These are phyloP conservation scores for Coryphaenoides rupestris DNA, from an alignment of 2,113 vertebrate species.

Conservation along the genomic window DNA sequence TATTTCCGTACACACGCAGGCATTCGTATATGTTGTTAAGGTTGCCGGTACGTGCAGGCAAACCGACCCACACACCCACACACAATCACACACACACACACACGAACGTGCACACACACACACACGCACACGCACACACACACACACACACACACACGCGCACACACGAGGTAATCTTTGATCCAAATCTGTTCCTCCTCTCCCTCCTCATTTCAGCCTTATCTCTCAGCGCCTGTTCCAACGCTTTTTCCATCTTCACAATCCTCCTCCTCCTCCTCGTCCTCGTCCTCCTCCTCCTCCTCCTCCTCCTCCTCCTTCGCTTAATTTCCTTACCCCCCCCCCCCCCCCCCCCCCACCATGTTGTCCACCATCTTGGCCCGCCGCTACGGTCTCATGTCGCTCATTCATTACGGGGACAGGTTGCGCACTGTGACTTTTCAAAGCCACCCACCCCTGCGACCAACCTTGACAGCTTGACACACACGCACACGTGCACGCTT, in stretches of 20 bases:
- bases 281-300: not conserved
- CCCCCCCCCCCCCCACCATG: not conserved
- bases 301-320: not conserved
- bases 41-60: not conserved
- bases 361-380: not conserved
- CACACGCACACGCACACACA: conserved; percentile 9
- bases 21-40: too few species aligned
- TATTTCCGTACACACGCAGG: too few species aligned
- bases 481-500: not conserved
- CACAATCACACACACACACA: not conserved
- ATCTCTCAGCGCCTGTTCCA: conserved; percentile 2
- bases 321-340: not conserved
- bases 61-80: not conserved
- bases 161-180: not conserved
- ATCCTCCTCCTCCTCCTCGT: not conserved
- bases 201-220: conserved; percentile 9
- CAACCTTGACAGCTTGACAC: conserved; percentile 30
- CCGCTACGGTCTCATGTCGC: conserved; percentile 1
- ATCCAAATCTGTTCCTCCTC: not conserved
- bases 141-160: conserved; percentile 2
- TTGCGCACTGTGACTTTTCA: conserved; percentile 25
- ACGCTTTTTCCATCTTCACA: not conserved
- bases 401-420: conserved; percentile 20
- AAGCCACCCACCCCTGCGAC: conserved; percentile 1
- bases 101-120: conserved; percentile 4